phyloP scores from a whole-genome alignment of 2,113 vertebrate genomes.

The Microtus pennsylvanicus region DNA sequence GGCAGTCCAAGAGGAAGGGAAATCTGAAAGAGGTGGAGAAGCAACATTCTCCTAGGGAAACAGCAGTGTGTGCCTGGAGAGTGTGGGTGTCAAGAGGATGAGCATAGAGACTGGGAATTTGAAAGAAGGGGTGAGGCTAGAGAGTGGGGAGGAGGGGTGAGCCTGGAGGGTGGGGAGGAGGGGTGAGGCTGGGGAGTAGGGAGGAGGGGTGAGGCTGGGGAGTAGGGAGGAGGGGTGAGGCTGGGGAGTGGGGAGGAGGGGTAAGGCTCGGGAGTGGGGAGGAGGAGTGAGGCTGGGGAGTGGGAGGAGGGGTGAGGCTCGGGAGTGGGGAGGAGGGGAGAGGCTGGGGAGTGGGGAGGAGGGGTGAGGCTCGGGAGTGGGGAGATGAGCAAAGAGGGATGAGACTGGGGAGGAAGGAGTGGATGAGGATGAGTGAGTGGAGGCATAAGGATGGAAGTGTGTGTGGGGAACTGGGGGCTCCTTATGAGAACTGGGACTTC shows the following conservation, averaged over 20 bases:
- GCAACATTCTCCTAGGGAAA: background rate
- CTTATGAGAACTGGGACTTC: background rate
- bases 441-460: background rate
- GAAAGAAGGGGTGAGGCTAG: background rate
- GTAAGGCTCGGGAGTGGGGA: no score
- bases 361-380: background rate
- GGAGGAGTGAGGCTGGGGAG: background rate
- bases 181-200: background rate
- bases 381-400: no score
- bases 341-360: background rate
- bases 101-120: background rate
- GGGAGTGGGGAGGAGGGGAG: no score
- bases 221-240: background rate
- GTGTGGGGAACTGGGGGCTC: no score
- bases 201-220: background rate
- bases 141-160: background rate
- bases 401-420: background rate
- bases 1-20: no score
- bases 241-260: no score
- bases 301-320: background rate
- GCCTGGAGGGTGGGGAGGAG: background rate
- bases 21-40: background rate
- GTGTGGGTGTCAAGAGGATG: background rate
- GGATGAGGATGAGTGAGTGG: no score
- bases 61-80: background rate